These are phyloP conservation scores for Drosophila helvetica DNA, from an alignment of 2,888 invertebrate genomes.

Conservation along the genomic window DNA sequence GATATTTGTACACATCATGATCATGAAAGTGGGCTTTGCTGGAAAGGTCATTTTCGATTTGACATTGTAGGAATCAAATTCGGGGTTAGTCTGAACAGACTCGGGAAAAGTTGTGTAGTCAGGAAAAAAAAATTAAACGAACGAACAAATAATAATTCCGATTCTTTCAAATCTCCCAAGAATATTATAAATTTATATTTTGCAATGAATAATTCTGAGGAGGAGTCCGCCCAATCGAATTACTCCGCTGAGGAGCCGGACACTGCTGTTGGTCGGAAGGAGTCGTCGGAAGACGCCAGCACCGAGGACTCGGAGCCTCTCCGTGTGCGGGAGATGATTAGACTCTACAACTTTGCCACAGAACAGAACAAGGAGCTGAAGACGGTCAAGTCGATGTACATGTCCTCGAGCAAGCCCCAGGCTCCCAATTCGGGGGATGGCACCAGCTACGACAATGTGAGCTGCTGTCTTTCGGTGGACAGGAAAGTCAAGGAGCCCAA, in stretches of 20 bases:
- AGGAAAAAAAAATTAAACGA: neutral
- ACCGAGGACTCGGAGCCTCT: conserved; percentile 48
- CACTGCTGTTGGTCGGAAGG: neutral
- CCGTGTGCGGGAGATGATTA: conserved; percentile 81
- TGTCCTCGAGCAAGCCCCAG: conserved; percentile 30
- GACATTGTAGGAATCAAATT: conserved; percentile 19
- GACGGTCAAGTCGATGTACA: conserved; percentile 71
- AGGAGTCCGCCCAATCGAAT: neutral
- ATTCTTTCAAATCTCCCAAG: neutral
- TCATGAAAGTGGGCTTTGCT: conserved; percentile 19
- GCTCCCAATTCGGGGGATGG: neutral
- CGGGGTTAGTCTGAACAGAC: conserved; percentile 21
- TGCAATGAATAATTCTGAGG: neutral
- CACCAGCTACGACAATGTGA: neutral
- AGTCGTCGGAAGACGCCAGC: neutral
- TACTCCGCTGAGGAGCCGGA: neutral
- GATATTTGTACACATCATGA: conserved; percentile 1
- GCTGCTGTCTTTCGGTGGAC: conserved; percentile 5
- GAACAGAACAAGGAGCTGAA: conserved; percentile 69
- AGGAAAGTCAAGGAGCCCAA: conserved; percentile 3
- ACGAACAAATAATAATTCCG: neutral
- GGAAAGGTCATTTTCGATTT: conserved; percentile 23
- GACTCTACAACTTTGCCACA: conserved; percentile 75
- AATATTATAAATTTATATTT: neutral
- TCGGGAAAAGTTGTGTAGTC: conserved; percentile 18